Conservation (phyloP, 2,113 vertebrate species). For the Psammodynastes pulverulentus region DNA sequence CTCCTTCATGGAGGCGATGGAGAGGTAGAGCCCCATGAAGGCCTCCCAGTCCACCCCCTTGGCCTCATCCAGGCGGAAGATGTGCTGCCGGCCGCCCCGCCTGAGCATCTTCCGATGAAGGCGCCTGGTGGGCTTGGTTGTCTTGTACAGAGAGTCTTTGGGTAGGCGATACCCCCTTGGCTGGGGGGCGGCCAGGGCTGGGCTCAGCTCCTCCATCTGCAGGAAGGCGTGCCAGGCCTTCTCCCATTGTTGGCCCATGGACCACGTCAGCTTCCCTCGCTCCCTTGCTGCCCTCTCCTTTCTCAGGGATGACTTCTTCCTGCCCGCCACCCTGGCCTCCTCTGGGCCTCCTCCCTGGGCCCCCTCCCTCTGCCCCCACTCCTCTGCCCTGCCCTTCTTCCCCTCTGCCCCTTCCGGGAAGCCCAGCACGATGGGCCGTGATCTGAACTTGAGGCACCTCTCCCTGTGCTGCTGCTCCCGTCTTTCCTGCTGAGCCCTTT, state of each 20-base stretch:
- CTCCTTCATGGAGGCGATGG: constrained; percentile 21
- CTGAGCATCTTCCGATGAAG: not conserved
- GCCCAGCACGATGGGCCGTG: not conserved
- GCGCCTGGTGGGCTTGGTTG: not conserved
- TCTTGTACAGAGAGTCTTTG: not conserved
- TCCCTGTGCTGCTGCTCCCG: not conserved
- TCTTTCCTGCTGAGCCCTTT: rapidly evolving
- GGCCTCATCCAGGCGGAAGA: not conserved
- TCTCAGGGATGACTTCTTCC: not conserved
- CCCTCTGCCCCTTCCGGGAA: not conserved
- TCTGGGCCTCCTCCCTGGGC: rapidly evolving
- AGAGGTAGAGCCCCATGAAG: constrained; percentile 36
- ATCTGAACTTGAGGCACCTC: not conserved
- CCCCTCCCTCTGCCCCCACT: not conserved
- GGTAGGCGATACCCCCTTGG: not conserved
- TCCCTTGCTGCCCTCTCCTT: too few species aligned
- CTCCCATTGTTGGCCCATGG: rapidly evolving
- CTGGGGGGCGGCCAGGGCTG: not conserved
- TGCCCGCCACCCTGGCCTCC: rapidly evolving
- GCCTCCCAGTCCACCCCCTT: constrained; percentile 21
- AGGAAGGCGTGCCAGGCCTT: not conserved
- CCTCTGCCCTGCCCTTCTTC: rapidly evolving
- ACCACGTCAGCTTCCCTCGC: not conserved
- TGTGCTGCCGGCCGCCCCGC: not conserved
- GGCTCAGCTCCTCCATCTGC: not conserved